phyloP scores from a whole-genome alignment of 1,140 invertebrate genomes.

The Apocrypta bakeri region DNA sequence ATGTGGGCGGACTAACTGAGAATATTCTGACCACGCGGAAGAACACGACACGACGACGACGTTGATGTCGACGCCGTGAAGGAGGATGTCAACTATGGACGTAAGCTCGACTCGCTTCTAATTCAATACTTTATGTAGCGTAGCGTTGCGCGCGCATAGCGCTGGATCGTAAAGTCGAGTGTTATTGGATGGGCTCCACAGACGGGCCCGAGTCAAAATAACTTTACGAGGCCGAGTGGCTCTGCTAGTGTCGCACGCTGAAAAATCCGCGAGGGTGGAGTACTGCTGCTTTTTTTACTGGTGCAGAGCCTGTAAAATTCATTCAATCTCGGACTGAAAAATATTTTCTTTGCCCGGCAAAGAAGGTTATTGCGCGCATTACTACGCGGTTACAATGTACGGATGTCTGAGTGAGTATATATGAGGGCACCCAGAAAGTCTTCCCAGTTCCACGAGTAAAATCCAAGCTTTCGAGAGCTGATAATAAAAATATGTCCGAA shows the following conservation, averaged over 20 bases:
- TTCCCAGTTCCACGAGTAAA: background rate
- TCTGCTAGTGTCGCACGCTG: background rate
- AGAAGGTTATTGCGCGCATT: background rate
- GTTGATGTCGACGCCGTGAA: conserved; percentile 26
- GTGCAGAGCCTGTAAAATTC: conserved; percentile 36
- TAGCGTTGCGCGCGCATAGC: background rate
- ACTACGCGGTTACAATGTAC: background rate
- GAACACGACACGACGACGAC: too few relatives aligned
- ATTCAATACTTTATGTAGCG: conserved; percentile 51
- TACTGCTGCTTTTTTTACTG: conserved; percentile 47
- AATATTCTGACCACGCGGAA: background rate
- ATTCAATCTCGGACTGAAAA: conserved; percentile 34
- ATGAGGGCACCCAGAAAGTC: too few relatives aligned
- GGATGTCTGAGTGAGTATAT: background rate
- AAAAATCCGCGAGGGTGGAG: conserved; percentile 44
- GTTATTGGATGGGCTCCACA: conserved; percentile 53
- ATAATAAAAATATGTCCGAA: background rate
- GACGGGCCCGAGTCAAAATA: conserved; percentile 56
- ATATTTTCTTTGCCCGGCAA: conserved; percentile 32
- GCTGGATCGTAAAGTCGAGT: conserved; percentile 55
- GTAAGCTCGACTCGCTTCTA: conserved; percentile 46
- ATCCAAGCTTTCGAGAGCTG: background rate
- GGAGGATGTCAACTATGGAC: conserved; percentile 35
- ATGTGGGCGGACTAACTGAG: background rate
- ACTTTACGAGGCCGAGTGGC: conserved; percentile 53